Conservation (phyloP, 2,888 invertebrate species). For the Cryptocheilus praepositus region DNA sequence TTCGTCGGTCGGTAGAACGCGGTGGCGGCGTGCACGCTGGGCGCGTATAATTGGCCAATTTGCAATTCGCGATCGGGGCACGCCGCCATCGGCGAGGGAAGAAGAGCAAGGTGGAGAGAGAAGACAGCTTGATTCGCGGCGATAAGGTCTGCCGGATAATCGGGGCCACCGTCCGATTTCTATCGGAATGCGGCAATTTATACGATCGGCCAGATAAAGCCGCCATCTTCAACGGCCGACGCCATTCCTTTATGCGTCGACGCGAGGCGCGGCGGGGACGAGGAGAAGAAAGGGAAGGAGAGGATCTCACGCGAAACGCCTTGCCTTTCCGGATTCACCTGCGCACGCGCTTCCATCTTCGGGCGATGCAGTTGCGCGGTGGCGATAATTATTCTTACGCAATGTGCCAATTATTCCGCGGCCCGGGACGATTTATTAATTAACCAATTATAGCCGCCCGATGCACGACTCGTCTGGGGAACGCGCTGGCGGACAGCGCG, state of each 20-base stretch:
- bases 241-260: no score
- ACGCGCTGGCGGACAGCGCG: no score
- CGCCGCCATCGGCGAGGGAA: background rate
- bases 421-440: no score
- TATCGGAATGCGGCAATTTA: conserved; percentile 40
- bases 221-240: conserved; percentile 5
- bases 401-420: no score
- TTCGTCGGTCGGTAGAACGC: no score
- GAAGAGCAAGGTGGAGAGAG: conserved; percentile 4
- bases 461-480: no score
- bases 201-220: conserved; percentile 32
- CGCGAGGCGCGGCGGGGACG: background rate
- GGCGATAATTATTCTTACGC: no score
- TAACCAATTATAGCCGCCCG: no score
- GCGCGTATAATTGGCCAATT: conserved; percentile 31
- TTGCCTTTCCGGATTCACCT: no score
- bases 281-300: background rate
- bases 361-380: no score
- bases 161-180: conserved; percentile 28
- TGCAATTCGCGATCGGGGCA: conserved; percentile 29
- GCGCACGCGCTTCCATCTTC: no score
- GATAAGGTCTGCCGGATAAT: conserved; percentile 21
- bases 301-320: background rate
- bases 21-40: no score
- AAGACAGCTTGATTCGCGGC: conserved; percentile 20